Percentiles rank a stretch among this genome's conserved stretches.
Conservation (phyloP, 2,797 vertebrate genomes). For the Oreochromis mossambicus region DNA sequence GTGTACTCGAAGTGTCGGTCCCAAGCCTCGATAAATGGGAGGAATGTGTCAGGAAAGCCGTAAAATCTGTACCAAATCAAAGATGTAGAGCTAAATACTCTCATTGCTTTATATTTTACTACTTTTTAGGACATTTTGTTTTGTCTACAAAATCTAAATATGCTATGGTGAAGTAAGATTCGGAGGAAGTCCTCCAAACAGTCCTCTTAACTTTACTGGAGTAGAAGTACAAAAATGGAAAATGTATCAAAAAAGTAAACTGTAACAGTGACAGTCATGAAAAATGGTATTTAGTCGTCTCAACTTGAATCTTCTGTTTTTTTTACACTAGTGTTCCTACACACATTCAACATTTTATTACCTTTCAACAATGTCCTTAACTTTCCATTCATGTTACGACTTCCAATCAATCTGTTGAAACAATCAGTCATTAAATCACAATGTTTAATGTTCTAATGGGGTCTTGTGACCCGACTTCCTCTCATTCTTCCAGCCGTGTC, state of each 20-base stretch:
- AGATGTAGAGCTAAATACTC: neutral
- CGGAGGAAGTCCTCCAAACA: neutral
- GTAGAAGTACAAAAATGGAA: neutral
- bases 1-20: neutral
- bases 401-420: neutral
- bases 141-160: neutral
- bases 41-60: neutral
- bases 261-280: neutral
- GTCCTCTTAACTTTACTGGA: neutral
- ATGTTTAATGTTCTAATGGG: neutral
- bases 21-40: neutral
- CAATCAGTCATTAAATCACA: neutral
- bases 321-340: neutral
- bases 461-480: slow-evolving; percentile 5
- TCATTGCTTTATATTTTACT: neutral
- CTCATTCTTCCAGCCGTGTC: slow-evolving; percentile 85
- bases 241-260: neutral
- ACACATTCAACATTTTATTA: neutral
- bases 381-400: neutral
- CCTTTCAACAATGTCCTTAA: neutral
- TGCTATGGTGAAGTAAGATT: neutral
- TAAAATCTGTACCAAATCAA: neutral
- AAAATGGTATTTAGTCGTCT: neutral
- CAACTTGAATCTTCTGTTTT: rapidly evolving
- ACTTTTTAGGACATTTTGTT: neutral